phyloP scores from a whole-genome alignment of 2,797 vertebrate genomes.

The Peromyscus attwateri region DNA sequence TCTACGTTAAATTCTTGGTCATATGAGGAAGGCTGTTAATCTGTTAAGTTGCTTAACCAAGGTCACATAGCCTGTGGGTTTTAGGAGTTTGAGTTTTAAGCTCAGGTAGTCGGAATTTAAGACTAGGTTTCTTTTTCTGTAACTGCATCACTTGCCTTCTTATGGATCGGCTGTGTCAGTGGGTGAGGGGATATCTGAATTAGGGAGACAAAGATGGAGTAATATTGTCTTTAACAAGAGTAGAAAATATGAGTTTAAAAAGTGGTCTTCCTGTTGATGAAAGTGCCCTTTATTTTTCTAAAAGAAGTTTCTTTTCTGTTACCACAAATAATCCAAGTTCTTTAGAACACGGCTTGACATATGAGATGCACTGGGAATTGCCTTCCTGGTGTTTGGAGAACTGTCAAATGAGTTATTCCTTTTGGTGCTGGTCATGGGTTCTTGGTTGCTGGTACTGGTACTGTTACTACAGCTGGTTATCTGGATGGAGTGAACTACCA shows the following conservation, averaged over 20 bases:
- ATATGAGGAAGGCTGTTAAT: neutral
- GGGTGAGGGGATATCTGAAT: neutral
- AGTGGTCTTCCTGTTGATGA: neutral
- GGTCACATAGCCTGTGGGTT: neutral
- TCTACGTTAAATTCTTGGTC: neutral
- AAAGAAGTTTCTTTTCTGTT: conserved; percentile 38
- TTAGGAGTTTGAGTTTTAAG: conserved; percentile 21
- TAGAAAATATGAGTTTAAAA: neutral
- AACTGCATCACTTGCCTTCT: neutral
- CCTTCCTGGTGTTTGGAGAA: neutral
- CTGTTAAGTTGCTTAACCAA: neutral
- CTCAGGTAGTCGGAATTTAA: neutral
- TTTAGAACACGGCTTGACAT: neutral
- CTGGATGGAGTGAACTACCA: neutral
- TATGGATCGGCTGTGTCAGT: neutral
- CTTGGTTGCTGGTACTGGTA: neutral
- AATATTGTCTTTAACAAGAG: neutral
- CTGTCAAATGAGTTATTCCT: neutral
- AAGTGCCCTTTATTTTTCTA: conserved; percentile 3
- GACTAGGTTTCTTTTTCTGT: neutral
- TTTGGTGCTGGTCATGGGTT: neutral
- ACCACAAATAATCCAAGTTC: neutral
- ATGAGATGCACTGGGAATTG: neutral
- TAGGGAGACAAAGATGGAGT: neutral
- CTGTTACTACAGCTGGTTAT: neutral